These are phyloP conservation scores for Bambusicola thoracicus DNA, from an alignment of 2,113 vertebrate species.

Conservation along the genomic window DNA sequence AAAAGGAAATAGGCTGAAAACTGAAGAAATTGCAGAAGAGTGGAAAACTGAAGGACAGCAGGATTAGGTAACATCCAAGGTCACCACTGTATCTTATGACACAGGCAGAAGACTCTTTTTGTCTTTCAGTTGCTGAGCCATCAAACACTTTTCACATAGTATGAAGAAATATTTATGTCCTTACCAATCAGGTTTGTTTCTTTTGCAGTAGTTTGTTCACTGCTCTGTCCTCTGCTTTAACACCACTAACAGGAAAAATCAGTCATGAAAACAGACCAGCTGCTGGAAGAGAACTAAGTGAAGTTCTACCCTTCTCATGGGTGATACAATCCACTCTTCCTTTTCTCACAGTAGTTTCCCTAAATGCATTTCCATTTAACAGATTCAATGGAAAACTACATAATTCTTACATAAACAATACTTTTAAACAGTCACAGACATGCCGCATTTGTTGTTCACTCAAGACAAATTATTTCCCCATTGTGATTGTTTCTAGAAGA, in stretches of 20 bases:
- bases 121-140: background rate
- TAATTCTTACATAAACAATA: constrained; percentile 3
- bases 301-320: background rate
- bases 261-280: background rate
- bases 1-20: background rate
- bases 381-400: background rate
- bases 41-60: background rate
- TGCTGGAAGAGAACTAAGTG: background rate
- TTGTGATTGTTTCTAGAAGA: background rate
- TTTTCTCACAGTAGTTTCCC: constrained; percentile 3
- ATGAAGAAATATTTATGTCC: background rate
- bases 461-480: background rate
- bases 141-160: background rate
- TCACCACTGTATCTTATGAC: background rate
- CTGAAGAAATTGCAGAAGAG: background rate
- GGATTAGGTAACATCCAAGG: background rate
- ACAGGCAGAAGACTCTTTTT: background rate
- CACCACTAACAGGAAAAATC: background rate
- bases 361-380: background rate
- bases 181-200: background rate
- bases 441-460: background rate
- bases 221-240: background rate
- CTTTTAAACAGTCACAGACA: constrained; percentile 4
- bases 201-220: background rate
- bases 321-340: constrained; percentile 38